Evolutionary conservation across 2,888 invertebrate species (phyloP).

Genomic region (Autographa gamma): DNA sequence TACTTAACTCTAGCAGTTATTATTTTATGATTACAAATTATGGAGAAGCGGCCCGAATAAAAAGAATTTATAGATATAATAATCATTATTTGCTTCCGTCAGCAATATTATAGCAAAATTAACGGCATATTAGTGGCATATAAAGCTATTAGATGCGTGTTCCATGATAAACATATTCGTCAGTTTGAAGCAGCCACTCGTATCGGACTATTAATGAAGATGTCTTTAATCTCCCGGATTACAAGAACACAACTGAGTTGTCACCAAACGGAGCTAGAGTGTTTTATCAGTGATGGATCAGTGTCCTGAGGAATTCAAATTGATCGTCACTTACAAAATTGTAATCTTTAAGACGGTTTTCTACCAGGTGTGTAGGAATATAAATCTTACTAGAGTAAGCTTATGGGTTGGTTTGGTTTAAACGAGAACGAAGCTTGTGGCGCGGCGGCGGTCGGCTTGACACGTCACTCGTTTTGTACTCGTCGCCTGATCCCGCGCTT

Average conservation of each 20-base stretch:
- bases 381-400: constrained; percentile 57
- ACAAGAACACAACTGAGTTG: constrained; percentile 83
- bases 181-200: constrained; percentile 40
- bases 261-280: constrained; percentile 83
- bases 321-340: constrained; percentile 74
- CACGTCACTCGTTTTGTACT: constrained; percentile 84
- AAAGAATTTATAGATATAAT: constrained; percentile 74
- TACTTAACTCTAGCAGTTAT: constrained; percentile 76
- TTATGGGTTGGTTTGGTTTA: constrained; percentile 30
- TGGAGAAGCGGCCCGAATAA: constrained; percentile 71
- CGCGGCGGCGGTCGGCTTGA: constrained; percentile 65
- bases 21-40: constrained; percentile 79
- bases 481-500: constrained; percentile 85
- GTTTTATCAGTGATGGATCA: constrained; percentile 87
- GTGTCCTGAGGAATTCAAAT: constrained; percentile 85
- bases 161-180: constrained; percentile 60
- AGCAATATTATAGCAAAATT: constrained; percentile 70
- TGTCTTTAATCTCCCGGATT: constrained; percentile 78
- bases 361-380: constrained; percentile 39
- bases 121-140: constrained; percentile 68
- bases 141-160: constrained; percentile 67
- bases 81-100: constrained; percentile 75
- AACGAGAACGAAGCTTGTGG: constrained; percentile 59
- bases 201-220: constrained; percentile 69
- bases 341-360: constrained; percentile 51